Base-by-base conservation (phyloP, 2,888 invertebrate genomes). In the Itoplectis maculator region DNA sequence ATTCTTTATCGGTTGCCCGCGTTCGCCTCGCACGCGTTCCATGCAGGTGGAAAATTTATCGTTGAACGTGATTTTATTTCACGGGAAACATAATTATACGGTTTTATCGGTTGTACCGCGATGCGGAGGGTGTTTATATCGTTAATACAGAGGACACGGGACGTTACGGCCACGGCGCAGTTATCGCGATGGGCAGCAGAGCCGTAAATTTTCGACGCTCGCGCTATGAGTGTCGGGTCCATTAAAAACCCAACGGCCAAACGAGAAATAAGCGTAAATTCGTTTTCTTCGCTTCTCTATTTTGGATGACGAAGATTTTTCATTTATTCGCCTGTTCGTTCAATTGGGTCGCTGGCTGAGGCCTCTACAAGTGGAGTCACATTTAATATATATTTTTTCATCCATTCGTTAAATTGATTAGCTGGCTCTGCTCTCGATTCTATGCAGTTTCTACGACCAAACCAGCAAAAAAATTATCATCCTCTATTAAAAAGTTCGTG, bases 201-300 rank as follows among this genome's bases (percentile, higher is more conserved):
- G 61, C 15, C 18, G 18, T 61, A 61, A 61, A 61, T 61, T 37
- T 13, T 8, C 8, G 9, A 47, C 9, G 9, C 56, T 56, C 45
- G n/a, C 23, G n/a, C 23, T 20, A 9, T 72, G 29, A 45, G 23
- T 29, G 59, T 45, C 45, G 45, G n/a, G 40, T 45, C 9, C 15
- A 18, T 8, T 15, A 13, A 73, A n/a, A 81, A 81, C 77, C 85
- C 72, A 86, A 86, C 86, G 89, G 89, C 88, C 29, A 5, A 88
- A 86, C 86, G 83, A 85, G 85, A 86, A 88, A 88, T 86, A 88
- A 86, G 88, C 87, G 85, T 90, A 89, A 90, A 90, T 90, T 88
- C 88, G 79, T 35, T 18, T 13, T 51, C 37, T 47, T 66, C 65
- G 37, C 54, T 45, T 13, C 45, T 45, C 45, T 45, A 40, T 11